Conservation (phyloP, 2,888 invertebrate genomes). For the Eupithecia dodoneata region DNA sequence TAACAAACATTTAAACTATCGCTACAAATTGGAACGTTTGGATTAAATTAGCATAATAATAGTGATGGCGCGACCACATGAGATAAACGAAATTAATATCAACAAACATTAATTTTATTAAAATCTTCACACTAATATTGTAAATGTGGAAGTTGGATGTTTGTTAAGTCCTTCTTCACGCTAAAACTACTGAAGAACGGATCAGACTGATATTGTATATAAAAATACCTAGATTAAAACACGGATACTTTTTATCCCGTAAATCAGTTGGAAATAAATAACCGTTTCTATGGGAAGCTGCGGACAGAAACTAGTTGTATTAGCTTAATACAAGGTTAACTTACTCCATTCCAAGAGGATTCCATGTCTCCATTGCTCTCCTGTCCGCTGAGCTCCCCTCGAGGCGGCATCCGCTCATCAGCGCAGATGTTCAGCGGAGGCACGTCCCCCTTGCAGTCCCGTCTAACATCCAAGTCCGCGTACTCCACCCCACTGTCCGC, state of each 20-base stretch:
- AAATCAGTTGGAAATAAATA: neutral
- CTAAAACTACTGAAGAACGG: neutral
- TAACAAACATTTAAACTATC: neutral
- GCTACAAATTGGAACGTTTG: neutral
- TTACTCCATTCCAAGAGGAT: slow-evolving; percentile 89
- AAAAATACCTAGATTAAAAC: neutral
- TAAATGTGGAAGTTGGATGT: neutral
- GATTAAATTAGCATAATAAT: neutral
- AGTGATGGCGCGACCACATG: neutral
- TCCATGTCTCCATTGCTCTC: slow-evolving; percentile 93
- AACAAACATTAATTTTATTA: neutral
- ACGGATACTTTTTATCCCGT: neutral
- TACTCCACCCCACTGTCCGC: slow-evolving; percentile 70
- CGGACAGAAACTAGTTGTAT: neutral
- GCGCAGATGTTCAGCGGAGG: slow-evolving; percentile 89
- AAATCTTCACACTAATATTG: neutral
- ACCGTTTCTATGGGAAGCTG: neutral
- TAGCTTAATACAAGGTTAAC: slow-evolving; percentile 38
- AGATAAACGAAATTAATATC: neutral
- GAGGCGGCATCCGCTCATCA: slow-evolving; percentile 94
- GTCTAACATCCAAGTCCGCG: slow-evolving; percentile 58
- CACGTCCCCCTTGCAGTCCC: slow-evolving; percentile 72
- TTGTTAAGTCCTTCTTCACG: neutral
- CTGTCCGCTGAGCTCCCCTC: slow-evolving; percentile 93
- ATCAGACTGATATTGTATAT: neutral